Evolutionary conservation across 2,113 vertebrate species (phyloP).

Genomic region (Lophius piscatorius): DNA sequence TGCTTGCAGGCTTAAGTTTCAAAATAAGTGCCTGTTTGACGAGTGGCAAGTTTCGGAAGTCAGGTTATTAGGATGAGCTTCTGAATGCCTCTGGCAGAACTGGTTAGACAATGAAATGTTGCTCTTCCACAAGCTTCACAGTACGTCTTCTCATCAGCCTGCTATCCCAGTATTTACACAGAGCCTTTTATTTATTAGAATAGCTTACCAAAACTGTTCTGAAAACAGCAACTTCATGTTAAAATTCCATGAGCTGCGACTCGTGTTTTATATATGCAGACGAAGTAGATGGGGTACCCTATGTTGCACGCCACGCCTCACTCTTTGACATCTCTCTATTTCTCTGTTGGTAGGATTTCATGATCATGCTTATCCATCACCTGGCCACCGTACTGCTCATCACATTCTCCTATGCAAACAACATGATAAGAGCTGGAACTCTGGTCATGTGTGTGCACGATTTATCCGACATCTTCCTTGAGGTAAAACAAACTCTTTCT

Average conservation of each 20-base stretch:
- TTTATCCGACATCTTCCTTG: constrained; percentile 86
- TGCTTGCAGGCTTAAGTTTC: background rate
- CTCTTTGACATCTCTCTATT: constrained; percentile 8
- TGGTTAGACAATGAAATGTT: constrained; percentile 5
- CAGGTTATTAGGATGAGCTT: background rate
- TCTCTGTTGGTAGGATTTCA: constrained; percentile 85
- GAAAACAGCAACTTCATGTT: background rate
- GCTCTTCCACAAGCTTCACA: background rate
- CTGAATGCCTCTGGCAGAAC: constrained; percentile 9
- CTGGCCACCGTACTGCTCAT: constrained; percentile 85
- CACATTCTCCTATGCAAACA: constrained; percentile 90
- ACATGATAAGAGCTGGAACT: constrained; percentile 89
- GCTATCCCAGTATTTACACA: constrained; percentile 3
- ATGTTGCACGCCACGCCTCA: background rate
- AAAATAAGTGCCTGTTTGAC: too few relatives aligned
- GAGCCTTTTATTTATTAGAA: background rate
- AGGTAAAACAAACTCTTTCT: constrained; percentile 79
- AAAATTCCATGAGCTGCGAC: background rate
- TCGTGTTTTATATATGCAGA: too few relatives aligned
- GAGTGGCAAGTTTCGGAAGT: too few relatives aligned
- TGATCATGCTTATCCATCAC: constrained; percentile 91
- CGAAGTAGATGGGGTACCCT: too few relatives aligned
- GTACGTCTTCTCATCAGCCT: background rate
- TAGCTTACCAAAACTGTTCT: background rate
- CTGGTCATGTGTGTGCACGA: constrained; percentile 91